These are phyloP conservation scores for Squalus acanthias DNA, from an alignment of 2,797 vertebrate genomes.

Conservation along the genomic window DNA sequence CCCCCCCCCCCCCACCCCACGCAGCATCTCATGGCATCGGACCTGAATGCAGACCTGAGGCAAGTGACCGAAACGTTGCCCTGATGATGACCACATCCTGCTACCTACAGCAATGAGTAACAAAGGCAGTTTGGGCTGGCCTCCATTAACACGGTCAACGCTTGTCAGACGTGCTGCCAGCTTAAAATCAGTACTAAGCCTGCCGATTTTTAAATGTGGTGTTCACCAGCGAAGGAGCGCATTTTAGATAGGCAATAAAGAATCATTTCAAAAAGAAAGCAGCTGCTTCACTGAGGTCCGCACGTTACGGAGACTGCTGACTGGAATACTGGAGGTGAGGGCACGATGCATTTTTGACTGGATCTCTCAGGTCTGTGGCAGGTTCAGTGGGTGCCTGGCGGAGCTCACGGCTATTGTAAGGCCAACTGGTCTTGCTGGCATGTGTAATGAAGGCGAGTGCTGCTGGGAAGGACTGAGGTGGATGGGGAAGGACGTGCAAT, in stretches of 20 bases:
- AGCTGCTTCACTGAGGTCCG: background rate
- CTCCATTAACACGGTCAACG: background rate
- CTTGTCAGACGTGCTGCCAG: background rate
- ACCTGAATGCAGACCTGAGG: background rate
- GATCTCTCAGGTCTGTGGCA: background rate
- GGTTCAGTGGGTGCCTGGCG: background rate
- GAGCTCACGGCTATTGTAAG: background rate
- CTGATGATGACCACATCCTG: background rate
- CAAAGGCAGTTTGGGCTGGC: background rate
- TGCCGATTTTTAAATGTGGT: background rate
- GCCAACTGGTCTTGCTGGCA: background rate
- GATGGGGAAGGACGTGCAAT: background rate
- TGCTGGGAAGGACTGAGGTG: background rate
- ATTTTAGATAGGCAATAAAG: background rate
- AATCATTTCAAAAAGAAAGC: background rate
- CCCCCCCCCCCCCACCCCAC: too few relatives aligned
- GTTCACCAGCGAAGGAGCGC: background rate
- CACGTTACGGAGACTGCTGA: background rate
- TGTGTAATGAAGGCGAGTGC: background rate
- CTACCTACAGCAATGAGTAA: too few relatives aligned
- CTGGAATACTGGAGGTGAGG: background rate
- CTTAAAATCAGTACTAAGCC: background rate
- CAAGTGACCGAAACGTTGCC: background rate
- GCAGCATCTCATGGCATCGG: background rate
- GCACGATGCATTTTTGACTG: background rate